Conservation (phyloP, 2,888 invertebrate species). For the Drosophila putrida region DNA sequence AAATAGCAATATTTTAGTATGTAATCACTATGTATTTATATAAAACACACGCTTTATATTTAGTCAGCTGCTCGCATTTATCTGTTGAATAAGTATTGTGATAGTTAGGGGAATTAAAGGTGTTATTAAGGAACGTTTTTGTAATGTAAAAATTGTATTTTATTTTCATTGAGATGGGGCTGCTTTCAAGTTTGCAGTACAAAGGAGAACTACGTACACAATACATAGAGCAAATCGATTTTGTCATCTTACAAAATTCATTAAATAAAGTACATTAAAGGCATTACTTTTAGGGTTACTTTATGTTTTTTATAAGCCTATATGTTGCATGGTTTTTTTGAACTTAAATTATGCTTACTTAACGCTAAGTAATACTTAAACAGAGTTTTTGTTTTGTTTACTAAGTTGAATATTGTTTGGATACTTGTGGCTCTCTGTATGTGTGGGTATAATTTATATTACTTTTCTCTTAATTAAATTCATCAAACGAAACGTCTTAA, state of each 20-base stretch:
- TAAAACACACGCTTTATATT: constrained; percentile 30
- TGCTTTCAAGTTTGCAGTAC: constrained; percentile 48
- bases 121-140: constrained; percentile 63
- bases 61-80: constrained; percentile 31
- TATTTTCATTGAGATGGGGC: constrained; percentile 47
- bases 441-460: constrained; percentile 33
- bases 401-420: constrained; percentile 52
- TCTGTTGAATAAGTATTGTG: constrained; percentile 29
- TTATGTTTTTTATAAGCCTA: constrained; percentile 41
- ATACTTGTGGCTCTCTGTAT: constrained; percentile 51
- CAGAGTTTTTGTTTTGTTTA: constrained; percentile 63
- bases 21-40: constrained; percentile 37
- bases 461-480: constrained; percentile 54
- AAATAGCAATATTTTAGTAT: constrained; percentile 45
- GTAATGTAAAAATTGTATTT: constrained; percentile 43
- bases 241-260: constrained; percentile 45
- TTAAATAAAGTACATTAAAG: constrained; percentile 62
- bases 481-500: constrained; percentile 32
- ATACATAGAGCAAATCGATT: constrained; percentile 62
- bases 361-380: constrained; percentile 82
- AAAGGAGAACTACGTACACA: constrained; percentile 62
- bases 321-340: constrained; percentile 41
- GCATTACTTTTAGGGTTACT: constrained; percentile 43
- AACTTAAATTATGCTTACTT: constrained; percentile 68
- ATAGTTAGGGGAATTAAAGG: constrained; percentile 34